Percentiles rank a stretch among this genome's conserved stretches.
These are phyloP conservation scores for Ephialtes manifestator DNA, from an alignment of 2,888 invertebrate species.

Conservation along the genomic window DNA sequence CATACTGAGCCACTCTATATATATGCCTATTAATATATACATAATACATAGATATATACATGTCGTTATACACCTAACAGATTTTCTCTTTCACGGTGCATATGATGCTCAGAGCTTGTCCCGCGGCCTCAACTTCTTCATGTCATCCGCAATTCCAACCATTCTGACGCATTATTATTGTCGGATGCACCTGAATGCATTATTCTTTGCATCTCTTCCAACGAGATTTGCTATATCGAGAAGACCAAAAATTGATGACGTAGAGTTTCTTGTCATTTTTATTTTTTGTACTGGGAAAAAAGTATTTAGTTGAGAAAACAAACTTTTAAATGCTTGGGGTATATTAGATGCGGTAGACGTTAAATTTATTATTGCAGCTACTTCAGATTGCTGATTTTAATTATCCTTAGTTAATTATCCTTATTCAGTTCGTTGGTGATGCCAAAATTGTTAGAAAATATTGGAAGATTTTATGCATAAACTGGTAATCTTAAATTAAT, in stretches of 20 bases:
- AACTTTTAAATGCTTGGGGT: too few species aligned
- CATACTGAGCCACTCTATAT: background rate
- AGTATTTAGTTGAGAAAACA: too few species aligned
- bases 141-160: conserved; percentile 61
- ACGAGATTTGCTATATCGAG: background rate
- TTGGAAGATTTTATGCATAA: too few species aligned
- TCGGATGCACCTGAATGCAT: conserved; percentile 44
- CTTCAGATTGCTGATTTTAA: too few species aligned
- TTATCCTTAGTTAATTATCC: too few species aligned
- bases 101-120: conserved; percentile 33
- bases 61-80: conserved; percentile 16
- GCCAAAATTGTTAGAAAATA: too few species aligned
- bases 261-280: background rate
- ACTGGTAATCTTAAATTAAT: too few species aligned
- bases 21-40: background rate
- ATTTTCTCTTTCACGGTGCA: conserved; percentile 41
- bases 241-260: background rate
- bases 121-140: conserved; percentile 45
- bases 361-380: too few species aligned
- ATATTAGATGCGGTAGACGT: too few species aligned
- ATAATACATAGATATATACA: conserved; percentile 11
- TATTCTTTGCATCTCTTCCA: conserved; percentile 59
- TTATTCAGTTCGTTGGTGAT: too few species aligned
- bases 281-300: too few species aligned
- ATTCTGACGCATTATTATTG: conserved; percentile 40